Evolutionary conservation across 2,797 vertebrate genomes (phyloP), one percentile per base, ranked within the genome.

Genomic region (Eleutherodactylus coqui): DNA sequence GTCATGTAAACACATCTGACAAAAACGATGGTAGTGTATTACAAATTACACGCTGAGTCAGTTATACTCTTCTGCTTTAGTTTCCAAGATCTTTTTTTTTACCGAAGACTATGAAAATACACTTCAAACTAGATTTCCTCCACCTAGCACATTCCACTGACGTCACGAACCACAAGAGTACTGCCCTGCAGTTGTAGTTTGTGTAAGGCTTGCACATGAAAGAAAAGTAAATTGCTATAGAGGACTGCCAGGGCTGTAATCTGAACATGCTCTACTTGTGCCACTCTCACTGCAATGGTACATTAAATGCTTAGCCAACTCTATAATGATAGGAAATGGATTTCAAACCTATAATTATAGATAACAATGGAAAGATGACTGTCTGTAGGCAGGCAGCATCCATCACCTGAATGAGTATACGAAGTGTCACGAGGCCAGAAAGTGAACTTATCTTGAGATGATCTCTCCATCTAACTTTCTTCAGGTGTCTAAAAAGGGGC

Each of bases 91-190:
- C n/a, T 80, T 75, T n/a, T 80, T n/a, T 36, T 55, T 80, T 86
- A n/a, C 60, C 60, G n/a, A 72, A 47, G 38, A 36, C 58, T 53
- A 34, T 41, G 29, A 36, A 77, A 24, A 58, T 34, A 86, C n/a
- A 78, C 70, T 43, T 43, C 34, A 49, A 34, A 32, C 51, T 64
- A 62, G 58, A 77, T 82, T 86, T 83, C 70, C 70, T 77, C 72
- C 29, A 49, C 64, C 81, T 49, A n/a, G 55, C 64, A 87, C 55
- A 77, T 69, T 78, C 62, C 60, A 36, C n/a, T 72, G 62, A 83
- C 45, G 34, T 86, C 60, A 83, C 73, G 62, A 43, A 83, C 81
- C 86, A 83, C 86, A 83, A 73, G 64, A 62, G 14, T 55, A 55
- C 75, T 19, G 49, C 75, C 38, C 58, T 58, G 81, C 73, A 62